Evolutionary conservation across 2,888 invertebrate genomes (phyloP), one percentile per base, ranked within the genome.

Genomic region (Falcaria lacertinaria): DNA sequence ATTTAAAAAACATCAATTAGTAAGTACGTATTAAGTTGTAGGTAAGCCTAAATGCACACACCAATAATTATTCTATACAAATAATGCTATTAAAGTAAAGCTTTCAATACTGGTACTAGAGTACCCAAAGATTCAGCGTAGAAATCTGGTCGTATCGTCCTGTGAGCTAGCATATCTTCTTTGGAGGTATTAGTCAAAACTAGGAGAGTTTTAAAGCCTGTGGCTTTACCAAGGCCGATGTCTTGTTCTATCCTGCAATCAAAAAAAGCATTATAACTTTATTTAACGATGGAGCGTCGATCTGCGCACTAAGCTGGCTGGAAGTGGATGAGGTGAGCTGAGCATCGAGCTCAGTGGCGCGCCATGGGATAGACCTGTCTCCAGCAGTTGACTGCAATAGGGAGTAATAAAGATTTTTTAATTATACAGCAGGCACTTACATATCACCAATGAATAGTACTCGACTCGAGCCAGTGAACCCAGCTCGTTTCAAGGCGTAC

Each of bases 401-500:
- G n/a, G n/a, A n/a, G n/a, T n/a, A n/a, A n/a, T n/a, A n/a, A n/a
- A n/a, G n/a, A n/a, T n/a, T n/a, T n/a, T n/a, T n/a, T n/a, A n/a
- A n/a, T n/a, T n/a, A n/a, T 25, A 25, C 2, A 8, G 15, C 33
- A 22, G 41, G 32, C 48, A 86, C 89, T 87, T 73, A 94, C 92
- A 94, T 93, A 72, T 97, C 97, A 33, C 97, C 97, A 62, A 97
- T 92, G 89, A 97, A 96, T 14, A 97, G 79, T 0, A 94, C 93
- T 46, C 93, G 85, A 17, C 85, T 80, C 0, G 95, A 91, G 51
- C 94, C 90, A 0, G 73, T 72, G 15, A 94, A 87, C 0, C 91
- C 89, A 40, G 92, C 91, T 33, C 89, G 79, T 43, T 90, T 88
- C 64, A 89, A 85, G 0, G 92, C 84, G 1, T 86, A 81, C 44